A percentile compares a stretch with the other conserved stretches of the same genome.
phyloP scores from a whole-genome alignment of 1,140 invertebrate species.

The Bombus sylvicola region DNA sequence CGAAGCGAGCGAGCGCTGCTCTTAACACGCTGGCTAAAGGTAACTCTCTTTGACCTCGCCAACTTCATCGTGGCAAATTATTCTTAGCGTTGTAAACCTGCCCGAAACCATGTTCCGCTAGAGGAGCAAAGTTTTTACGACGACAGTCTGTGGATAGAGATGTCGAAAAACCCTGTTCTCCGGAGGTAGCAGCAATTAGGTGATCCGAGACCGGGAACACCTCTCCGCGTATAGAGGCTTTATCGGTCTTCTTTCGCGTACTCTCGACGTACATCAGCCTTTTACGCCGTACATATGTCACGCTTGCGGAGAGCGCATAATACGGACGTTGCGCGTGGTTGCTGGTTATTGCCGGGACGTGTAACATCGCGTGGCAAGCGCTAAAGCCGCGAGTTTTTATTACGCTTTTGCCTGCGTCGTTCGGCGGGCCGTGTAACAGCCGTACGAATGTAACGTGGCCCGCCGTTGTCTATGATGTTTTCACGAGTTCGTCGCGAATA shows the following conservation, averaged over 20 bases:
- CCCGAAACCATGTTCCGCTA: background rate
- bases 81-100: background rate
- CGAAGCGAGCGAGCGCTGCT: background rate
- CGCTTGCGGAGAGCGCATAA: background rate
- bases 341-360: slow-evolving; percentile 11
- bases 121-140: background rate
- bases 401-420: background rate
- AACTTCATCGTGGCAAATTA: background rate
- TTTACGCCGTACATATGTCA: background rate
- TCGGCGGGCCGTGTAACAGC: background rate
- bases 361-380: background rate
- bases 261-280: background rate
- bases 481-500: too few species aligned
- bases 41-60: background rate
- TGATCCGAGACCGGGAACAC: too few species aligned
- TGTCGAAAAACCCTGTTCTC: background rate
- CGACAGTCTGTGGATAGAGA: background rate
- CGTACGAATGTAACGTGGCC: background rate
- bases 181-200: slow-evolving; percentile 3
- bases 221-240: background rate
- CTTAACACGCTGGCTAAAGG: background rate
- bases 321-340: background rate
- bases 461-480: background rate
- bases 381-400: slow-evolving; percentile 20
- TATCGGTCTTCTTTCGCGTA: background rate